phyloP scores from a whole-genome alignment of 2,888 invertebrate genomes.

The Deilephila elpenor region DNA sequence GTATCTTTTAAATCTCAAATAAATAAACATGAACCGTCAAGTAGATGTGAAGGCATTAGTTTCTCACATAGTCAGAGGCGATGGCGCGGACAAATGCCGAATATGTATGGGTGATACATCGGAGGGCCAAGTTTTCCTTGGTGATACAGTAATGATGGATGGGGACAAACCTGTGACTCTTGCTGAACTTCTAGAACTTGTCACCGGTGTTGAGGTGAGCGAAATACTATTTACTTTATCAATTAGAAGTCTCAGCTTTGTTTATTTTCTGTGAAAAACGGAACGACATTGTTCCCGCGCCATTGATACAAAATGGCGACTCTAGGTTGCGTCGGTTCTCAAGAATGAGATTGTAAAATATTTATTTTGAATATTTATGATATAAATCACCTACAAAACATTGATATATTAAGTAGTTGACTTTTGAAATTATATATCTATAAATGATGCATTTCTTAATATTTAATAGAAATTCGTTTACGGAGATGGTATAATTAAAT shows the following conservation, averaged over 20 bases:
- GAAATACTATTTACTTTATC: slow-evolving; percentile 35
- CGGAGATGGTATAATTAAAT: slow-evolving; percentile 32
- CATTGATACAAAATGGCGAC: slow-evolving; percentile 65
- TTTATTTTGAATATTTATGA: neutral
- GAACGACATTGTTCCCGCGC: slow-evolving; percentile 73
- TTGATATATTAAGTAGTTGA: neutral
- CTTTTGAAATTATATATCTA: neutral
- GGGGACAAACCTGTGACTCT: slow-evolving; percentile 73
- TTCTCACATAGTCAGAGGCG: slow-evolving; percentile 77
- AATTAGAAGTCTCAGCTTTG: slow-evolving; percentile 50
- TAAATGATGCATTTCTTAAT: neutral
- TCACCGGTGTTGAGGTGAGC: slow-evolving; percentile 76
- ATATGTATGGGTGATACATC: slow-evolving; percentile 79
- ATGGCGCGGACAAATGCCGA: slow-evolving; percentile 75
- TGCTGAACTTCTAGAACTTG: slow-evolving; percentile 70
- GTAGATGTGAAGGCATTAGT: slow-evolving; percentile 76
- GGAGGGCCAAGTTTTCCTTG: slow-evolving; percentile 75
- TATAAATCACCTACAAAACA: neutral
- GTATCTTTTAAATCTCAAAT: slow-evolving; percentile 11
- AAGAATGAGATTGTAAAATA: slow-evolving; percentile 39
- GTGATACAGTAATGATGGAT: slow-evolving; percentile 78
- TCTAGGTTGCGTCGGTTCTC: slow-evolving; percentile 12
- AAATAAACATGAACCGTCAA: slow-evolving; percentile 66
- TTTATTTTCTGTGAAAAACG: slow-evolving; percentile 75
- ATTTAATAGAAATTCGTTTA: slow-evolving; percentile 39